A percentile compares a stretch with the other conserved stretches of the same genome.
These are phyloP conservation scores for Pomatorhinus ruficollis DNA, from an alignment of 2,113 vertebrate species.

Conservation along the genomic window DNA sequence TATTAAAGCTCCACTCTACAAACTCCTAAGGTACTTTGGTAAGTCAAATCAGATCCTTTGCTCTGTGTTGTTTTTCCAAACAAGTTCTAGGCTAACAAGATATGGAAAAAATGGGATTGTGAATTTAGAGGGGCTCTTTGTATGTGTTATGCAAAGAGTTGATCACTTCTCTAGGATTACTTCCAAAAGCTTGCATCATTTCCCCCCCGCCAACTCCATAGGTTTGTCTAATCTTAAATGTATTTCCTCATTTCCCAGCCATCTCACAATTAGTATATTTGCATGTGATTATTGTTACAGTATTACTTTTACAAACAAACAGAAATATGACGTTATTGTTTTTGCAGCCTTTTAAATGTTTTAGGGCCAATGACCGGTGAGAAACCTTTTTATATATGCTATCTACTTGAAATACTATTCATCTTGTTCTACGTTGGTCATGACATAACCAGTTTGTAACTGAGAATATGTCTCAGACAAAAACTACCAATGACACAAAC, in stretches of 20 bases:
- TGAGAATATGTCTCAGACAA: background rate
- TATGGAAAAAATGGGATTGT: background rate
- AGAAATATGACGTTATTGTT: background rate
- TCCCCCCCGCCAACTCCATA: fast-evolving
- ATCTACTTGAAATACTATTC: background rate
- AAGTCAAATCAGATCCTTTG: background rate
- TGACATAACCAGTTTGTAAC: background rate
- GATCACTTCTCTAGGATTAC: background rate
- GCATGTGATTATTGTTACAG: background rate
- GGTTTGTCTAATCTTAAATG: background rate
- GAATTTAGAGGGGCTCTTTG: background rate
- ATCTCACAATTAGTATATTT: background rate
- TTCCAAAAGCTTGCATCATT: background rate
- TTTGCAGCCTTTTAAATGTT: background rate
- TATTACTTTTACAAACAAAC: background rate
- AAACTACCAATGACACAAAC: background rate
- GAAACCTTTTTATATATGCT: background rate
- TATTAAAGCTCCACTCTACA: background rate
- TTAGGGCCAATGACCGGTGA: background rate
- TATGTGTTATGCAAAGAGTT: background rate
- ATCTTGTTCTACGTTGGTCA: background rate
- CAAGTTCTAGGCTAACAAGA: background rate
- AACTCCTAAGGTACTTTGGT: background rate
- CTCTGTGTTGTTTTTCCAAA: background rate
- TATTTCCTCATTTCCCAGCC: background rate